A percentile compares a stretch with the other conserved stretches of the same genome.
Conservation (phyloP, 2,888 invertebrate species). For the Lochmaea capreae region DNA sequence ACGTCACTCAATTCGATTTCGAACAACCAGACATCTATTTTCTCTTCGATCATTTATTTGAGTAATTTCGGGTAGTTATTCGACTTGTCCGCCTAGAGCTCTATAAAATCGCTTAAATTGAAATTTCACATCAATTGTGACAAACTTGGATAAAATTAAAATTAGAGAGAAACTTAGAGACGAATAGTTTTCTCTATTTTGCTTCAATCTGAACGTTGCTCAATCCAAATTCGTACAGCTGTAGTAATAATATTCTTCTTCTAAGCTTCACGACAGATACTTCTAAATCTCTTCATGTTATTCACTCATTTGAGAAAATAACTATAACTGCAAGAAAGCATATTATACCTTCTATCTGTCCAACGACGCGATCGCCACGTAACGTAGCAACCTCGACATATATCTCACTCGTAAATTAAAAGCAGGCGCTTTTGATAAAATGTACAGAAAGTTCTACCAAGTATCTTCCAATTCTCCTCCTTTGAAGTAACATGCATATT, state of each 20-base stretch:
- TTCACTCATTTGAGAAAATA: constrained; percentile 10
- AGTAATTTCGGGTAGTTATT: constrained; percentile 8
- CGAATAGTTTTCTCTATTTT: not conserved
- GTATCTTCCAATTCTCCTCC: not conserved
- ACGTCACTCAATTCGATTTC: not conserved
- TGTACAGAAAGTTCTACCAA: not conserved
- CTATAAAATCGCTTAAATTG: not conserved
- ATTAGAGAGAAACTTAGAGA: not conserved
- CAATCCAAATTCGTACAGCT: not conserved
- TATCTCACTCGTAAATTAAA: not conserved
- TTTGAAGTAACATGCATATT: not conserved
- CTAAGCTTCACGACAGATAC: not conserved
- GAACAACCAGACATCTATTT: not conserved
- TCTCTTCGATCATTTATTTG: constrained; percentile 2
- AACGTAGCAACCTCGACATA: not conserved
- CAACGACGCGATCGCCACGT: not conserved
- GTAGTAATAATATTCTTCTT: not conserved
- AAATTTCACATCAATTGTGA: constrained; percentile 6
- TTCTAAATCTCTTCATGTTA: not conserved
- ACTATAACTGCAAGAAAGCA: not conserved
- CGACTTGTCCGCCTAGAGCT: not conserved
- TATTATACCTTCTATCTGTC: not conserved
- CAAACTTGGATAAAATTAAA: not conserved
- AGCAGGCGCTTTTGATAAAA: not conserved
- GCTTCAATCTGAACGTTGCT: not conserved